phyloP scores from a whole-genome alignment of 2,888 invertebrate species.

The Cremastobaeus sp. region DNA sequence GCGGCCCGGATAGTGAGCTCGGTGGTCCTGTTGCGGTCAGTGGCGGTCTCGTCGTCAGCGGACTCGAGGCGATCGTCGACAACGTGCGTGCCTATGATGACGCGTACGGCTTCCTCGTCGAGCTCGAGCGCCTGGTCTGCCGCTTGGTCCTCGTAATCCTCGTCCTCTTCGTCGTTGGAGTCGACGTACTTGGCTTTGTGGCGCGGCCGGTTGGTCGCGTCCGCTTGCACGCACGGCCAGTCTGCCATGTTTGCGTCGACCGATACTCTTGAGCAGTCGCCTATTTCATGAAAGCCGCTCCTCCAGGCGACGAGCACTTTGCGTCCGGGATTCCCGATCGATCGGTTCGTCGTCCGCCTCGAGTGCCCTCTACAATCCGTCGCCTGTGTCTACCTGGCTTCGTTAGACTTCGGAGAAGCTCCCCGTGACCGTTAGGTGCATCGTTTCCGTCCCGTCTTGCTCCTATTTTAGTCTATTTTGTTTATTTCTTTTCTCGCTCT shows the following conservation, averaged over 20 bases:
- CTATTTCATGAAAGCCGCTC: slow-evolving; percentile 3
- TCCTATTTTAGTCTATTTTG: too few species aligned
- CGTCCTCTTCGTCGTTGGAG: slow-evolving; percentile 81
- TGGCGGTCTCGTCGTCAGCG: slow-evolving; percentile 28
- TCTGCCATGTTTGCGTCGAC: slow-evolving; percentile 85
- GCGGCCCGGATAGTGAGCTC: neutral
- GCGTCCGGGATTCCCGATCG: slow-evolving; percentile 1
- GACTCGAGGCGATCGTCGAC: slow-evolving; percentile 39
- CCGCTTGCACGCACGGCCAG: slow-evolving; percentile 84
- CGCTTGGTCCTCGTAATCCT: slow-evolving; percentile 63
- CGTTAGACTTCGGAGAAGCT: neutral
- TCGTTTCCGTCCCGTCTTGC: neutral
- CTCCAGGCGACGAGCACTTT: neutral
- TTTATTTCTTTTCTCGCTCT: too few species aligned
- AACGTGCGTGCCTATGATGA: slow-evolving; percentile 55
- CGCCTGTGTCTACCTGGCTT: neutral
- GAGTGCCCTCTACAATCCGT: neutral
- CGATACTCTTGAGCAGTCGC: too few species aligned
- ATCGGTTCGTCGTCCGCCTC: neutral
- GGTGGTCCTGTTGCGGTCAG: slow-evolving; percentile 22
- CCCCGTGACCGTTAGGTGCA: neutral
- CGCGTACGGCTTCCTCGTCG: slow-evolving; percentile 56
- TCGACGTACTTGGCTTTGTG: slow-evolving; percentile 77
- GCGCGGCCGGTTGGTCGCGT: slow-evolving; percentile 78
- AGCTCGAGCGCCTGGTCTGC: slow-evolving; percentile 48